Evolutionary conservation across 2,113 vertebrate species (phyloP).

Genomic region (Lepus timidus): DNA sequence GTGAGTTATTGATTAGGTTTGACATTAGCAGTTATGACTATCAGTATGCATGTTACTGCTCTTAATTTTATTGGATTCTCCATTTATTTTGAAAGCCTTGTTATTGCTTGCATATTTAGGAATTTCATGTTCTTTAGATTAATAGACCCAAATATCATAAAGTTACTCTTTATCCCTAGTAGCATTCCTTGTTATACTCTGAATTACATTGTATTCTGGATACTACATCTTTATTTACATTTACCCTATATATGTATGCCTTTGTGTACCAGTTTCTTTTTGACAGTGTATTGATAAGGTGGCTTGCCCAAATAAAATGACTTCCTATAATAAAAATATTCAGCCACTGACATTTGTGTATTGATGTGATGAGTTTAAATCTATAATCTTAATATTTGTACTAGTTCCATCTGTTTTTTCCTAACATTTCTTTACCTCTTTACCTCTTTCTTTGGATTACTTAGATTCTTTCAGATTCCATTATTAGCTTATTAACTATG

Average conservation of each 20-base stretch:
- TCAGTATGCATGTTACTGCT: no score
- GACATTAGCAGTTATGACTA: background rate
- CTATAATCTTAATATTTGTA: background rate
- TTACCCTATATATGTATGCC: background rate
- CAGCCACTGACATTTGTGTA: background rate
- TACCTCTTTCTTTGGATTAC: background rate
- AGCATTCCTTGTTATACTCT: background rate
- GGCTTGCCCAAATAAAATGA: background rate
- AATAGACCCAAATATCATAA: background rate
- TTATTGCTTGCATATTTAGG: background rate
- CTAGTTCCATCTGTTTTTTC: background rate
- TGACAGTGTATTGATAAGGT: background rate
- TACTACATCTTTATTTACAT: background rate
- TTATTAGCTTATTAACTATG: background rate
- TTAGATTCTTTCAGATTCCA: background rate
- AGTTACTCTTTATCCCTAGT: background rate
- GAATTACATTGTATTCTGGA: background rate
- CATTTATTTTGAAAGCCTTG: background rate
- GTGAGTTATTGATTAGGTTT: background rate
- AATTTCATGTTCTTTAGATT: background rate
- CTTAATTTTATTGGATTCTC: background rate
- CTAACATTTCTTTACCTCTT: background rate
- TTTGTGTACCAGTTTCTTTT: background rate
- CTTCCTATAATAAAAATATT: background rate
- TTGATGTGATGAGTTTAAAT: background rate